Conservation (phyloP, 1,140 invertebrate genomes). For the Oedothorax gibbosus region DNA sequence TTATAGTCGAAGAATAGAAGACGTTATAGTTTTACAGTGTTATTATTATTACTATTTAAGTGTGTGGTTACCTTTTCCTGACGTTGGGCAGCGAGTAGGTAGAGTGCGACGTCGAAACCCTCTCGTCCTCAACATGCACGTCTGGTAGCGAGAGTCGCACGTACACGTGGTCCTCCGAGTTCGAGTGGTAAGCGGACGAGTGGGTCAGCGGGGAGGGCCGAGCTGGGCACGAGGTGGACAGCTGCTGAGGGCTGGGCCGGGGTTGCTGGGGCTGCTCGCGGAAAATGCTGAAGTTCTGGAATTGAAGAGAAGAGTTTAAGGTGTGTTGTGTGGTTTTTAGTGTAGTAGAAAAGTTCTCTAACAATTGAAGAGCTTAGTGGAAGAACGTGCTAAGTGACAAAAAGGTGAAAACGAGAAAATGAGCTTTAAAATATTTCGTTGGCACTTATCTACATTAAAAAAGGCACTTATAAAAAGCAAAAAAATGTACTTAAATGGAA, state of each 20-base stretch:
- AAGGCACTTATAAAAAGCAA: no score
- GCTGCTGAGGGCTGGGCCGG: background rate
- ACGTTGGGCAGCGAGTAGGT: constrained; percentile 54
- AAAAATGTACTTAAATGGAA: no score
- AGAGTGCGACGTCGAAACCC: constrained; percentile 47
- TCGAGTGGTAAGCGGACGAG: constrained; percentile 19
- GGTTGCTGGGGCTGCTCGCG: constrained; percentile 58
- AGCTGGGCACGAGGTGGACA: constrained; percentile 39
- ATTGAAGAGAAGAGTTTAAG: background rate
- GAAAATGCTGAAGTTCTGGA: constrained; percentile 59
- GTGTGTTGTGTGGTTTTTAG: no score
- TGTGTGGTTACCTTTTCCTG: constrained; percentile 24
- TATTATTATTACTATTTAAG: no score
- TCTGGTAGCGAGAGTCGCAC: constrained; percentile 54
- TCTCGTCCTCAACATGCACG: constrained; percentile 56
- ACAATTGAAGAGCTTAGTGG: no score
- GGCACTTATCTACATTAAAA: no score
- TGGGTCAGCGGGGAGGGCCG: constrained; percentile 12
- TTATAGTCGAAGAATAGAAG: no score
- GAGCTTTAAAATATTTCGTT: no score
- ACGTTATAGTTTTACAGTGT: no score
- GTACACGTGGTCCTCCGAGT: constrained; percentile 39
- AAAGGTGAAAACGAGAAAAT: no score
- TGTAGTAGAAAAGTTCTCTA: no score
- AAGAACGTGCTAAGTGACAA: no score